Base-by-base conservation (phyloP, 2,797 vertebrate species). In the Bovichtus diacanthus region DNA sequence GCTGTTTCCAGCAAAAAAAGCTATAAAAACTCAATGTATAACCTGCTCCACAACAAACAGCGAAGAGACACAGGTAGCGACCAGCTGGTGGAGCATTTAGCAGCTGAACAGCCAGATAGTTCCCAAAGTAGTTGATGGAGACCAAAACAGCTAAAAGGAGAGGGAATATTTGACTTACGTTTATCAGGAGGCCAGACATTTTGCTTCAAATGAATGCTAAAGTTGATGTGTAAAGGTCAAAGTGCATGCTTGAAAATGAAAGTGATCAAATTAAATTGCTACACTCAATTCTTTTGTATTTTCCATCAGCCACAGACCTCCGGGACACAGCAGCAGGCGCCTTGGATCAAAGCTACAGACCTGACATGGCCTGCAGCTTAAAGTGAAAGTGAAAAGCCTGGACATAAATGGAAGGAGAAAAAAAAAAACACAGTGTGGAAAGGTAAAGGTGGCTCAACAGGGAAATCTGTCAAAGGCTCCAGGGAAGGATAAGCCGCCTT, bases 381-480 rank as follows among this genome's bases (percentile, higher is more conserved):
- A 67, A 71, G 58, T 49, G 76, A 80, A 76, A 75, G 74, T 69
- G 68, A 85, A 86, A 81, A 50, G 39, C 47, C 49, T 6, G 3
- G 67, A 83, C 73, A 69, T 38, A 76, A 83, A 89, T 85, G 68
- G 76, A 89, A 76, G 69, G 41, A 44, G 61, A 85, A 81, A 84
- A 74, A 70, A 75, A 74, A 73, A 68, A 50, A 63, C 13, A 38
- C 34, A 53, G 66, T 53, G 74, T 67, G 41, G 60, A 72, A 74
- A 80, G 68, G 76, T 78, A 64, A 77, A 82, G 75, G 76, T 58
- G 56, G 53, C 49, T 83, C 90, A 58, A 47, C 69, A 27, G 89
- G 88, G 88, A 93, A 92, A 93, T 92, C 86, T 87, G 78, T 75
- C 65, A 71, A 85, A 76, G 62, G 67, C 74, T 82, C 64, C 47